Evolutionary conservation across 2,113 vertebrate species (phyloP).

Genomic region (Tenebrosternarchus preto): DNA sequence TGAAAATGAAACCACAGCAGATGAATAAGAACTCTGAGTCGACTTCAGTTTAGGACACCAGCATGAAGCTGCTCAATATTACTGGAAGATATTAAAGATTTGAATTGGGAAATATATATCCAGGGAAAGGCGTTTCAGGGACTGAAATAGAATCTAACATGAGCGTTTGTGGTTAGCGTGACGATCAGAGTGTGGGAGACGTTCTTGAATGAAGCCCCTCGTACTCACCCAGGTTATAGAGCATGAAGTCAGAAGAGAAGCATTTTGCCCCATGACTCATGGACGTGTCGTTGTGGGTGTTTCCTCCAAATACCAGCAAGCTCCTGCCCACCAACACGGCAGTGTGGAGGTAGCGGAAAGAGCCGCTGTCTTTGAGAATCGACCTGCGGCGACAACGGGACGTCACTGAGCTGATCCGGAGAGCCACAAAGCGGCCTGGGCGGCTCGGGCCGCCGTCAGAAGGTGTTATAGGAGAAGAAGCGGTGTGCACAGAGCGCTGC

Average conservation of each 20-base stretch:
- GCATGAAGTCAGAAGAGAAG: conserved; percentile 96
- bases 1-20: background rate
- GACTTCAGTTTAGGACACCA: background rate
- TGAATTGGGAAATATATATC: too few species aligned
- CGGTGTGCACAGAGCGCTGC: too few species aligned
- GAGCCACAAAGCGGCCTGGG: too few species aligned
- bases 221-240: conserved; percentile 89
- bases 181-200: too few species aligned
- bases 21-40: background rate
- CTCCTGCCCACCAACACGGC: conserved; percentile 88
- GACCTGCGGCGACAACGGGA: conserved; percentile 74
- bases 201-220: background rate
- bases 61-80: too few species aligned
- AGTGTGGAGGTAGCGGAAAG: conserved; percentile 94
- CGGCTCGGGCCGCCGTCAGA: too few species aligned
- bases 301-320: conserved; percentile 96
- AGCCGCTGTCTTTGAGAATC: conserved; percentile 89
- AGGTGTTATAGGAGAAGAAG: too few species aligned
- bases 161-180: too few species aligned
- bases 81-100: too few species aligned
- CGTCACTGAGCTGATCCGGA: background rate
- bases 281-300: conserved; percentile 98
- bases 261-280: conserved; percentile 98
- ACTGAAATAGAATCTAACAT: too few species aligned
- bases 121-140: too few species aligned